phyloP scores from a whole-genome alignment of 2,888 invertebrate species.

The Elegia similella region DNA sequence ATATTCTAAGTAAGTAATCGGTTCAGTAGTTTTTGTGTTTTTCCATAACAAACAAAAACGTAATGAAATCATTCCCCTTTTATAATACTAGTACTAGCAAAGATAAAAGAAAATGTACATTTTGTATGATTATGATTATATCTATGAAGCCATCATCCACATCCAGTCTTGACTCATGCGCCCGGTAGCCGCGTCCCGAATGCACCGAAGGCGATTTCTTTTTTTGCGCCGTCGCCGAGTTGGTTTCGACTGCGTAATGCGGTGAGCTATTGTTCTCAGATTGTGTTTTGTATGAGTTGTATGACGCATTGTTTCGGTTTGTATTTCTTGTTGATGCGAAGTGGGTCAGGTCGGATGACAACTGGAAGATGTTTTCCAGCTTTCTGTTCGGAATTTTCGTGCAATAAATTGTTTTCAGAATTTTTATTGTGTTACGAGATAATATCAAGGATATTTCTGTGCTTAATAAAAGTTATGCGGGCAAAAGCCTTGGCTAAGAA shows the following conservation, averaged over 20 bases:
- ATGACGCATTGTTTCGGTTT: constrained; percentile 7
- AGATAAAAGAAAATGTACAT: no score
- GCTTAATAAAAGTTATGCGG: no score
- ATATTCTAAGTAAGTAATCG: no score
- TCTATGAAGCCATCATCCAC: neutral
- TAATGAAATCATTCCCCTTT: no score
- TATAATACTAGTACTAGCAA: no score
- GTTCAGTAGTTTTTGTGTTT: no score
- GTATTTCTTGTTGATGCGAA: constrained; percentile 3
- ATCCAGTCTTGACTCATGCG: neutral
- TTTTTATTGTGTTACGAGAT: neutral
- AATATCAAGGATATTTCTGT: no score
- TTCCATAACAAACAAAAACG: no score
- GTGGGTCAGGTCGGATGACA: neutral
- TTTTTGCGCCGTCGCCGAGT: constrained; percentile 13
- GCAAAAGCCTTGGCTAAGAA: no score
- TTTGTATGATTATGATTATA: no score
- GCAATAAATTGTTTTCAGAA: neutral
- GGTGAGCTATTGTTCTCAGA: constrained; percentile 11
- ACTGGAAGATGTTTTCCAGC: neutral
- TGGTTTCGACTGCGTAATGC: constrained; percentile 9
- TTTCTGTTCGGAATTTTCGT: neutral
- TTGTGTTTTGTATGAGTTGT: constrained; percentile 12
- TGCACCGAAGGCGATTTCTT: neutral
- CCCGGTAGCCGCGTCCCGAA: constrained; percentile 1